Evolutionary conservation across 2,113 vertebrate species (phyloP).

Genomic region (Gopherus flavomarginatus): DNA sequence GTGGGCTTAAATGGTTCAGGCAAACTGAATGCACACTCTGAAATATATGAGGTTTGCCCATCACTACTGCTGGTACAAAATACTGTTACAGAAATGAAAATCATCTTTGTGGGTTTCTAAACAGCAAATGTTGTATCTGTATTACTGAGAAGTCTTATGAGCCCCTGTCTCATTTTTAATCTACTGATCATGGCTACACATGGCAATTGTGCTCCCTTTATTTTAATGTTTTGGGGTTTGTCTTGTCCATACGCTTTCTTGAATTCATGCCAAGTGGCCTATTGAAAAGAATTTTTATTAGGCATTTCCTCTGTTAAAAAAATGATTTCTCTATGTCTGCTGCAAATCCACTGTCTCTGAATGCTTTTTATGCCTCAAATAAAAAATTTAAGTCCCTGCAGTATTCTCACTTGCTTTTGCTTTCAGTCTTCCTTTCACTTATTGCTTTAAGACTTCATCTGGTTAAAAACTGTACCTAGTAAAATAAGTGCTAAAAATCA

Average conservation of each 20-base stretch:
- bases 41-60: neutral
- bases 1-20: neutral
- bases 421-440: neutral
- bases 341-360: conserved; percentile 2
- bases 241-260: neutral
- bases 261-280: neutral
- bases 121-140: neutral
- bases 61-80: neutral
- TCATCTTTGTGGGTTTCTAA: neutral
- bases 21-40: neutral
- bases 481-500: neutral
- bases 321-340: neutral
- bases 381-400: conserved; percentile 10
- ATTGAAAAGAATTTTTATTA: conserved; percentile 16
- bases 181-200: neutral
- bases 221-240: neutral
- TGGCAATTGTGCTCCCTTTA: neutral
- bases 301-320: neutral
- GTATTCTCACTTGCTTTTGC: neutral
- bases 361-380: neutral
- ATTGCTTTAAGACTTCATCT: neutral
- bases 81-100: neutral
- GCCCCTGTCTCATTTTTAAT: neutral
- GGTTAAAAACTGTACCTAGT: neutral
- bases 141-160: neutral